Evolutionary conservation across 2,113 vertebrate genomes (phyloP), one percentile per base, ranked within the genome.

Genomic region (Ptilorrhoa leucosticta): DNA sequence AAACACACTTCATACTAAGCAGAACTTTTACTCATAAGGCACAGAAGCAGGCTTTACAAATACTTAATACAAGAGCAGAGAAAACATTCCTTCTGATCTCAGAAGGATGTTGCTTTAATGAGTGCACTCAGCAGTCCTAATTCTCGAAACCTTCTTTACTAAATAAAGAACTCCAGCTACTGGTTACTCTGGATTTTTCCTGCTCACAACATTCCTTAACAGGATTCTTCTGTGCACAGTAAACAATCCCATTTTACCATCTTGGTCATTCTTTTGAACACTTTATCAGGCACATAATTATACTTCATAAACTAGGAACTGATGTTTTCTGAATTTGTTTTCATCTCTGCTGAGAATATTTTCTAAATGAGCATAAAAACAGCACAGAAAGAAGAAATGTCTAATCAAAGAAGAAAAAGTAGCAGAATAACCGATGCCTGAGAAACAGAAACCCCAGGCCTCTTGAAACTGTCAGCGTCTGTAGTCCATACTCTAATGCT

Each of bases 91-190:
- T 83, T 65, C 63, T 57, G 42, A 69, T 50, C 47, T 90, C 68
- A 66, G 37, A 79, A 87, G 42, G 37, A 70, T 37, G 33, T 30
- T 73, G 45, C 63, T 73, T 79, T 94, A 84, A 94, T 71, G 63
- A 53, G 35, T 50, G 47, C 33, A 58, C 53, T 83, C 58, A 45
- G 39, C 3, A 30, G 79, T 19, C 42, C 87, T 89, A 94, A 90
- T 89, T 94, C 83, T 51, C 23, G 9, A 95, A 95, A 60, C 87
- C 77, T 54, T 82, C 94, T 96, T 96, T 90, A 92, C 91, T 96
- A 93, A 94, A 96, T 72, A 89, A 91, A 95, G 89, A 86, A 79
- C 79, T 83, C 42, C 54, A 76, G 85, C 50, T 77, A 94, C 64
- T 58, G 50, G 89, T 86, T 78, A 87, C 54, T 77, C 92, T 15